Evolutionary conservation across 2,888 invertebrate species (phyloP).

Genomic region (Byasa hedistus): DNA sequence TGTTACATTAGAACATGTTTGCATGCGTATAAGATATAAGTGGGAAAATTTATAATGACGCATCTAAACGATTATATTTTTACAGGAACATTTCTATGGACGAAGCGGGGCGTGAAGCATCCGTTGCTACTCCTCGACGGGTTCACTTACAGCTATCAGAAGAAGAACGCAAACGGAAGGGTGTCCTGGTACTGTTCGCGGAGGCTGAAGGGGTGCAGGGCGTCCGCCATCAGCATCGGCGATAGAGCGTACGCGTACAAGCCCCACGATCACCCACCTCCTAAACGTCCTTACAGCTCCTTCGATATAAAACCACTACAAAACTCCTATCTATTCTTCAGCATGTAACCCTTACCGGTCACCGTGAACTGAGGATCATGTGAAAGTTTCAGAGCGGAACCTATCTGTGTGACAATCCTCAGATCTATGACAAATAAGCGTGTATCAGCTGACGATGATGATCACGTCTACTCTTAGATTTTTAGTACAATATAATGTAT

Average conservation of each 20-base stretch:
- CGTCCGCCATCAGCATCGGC: conserved; percentile 65
- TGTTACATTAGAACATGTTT: not conserved
- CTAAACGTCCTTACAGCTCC: conserved; percentile 44
- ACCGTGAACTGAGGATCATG: too few relatives aligned
- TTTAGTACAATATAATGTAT: conserved; percentile 19
- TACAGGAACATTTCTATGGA: conserved; percentile 68
- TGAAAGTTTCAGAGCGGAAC: too few relatives aligned
- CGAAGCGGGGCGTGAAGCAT: conserved; percentile 68
- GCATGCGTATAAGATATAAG: too few relatives aligned
- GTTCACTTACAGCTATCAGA: conserved; percentile 70
- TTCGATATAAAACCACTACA: conserved; percentile 23
- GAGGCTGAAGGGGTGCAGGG: conserved; percentile 66
- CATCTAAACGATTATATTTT: not conserved
- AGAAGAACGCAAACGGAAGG: conserved; percentile 66
- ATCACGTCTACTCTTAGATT: not conserved
- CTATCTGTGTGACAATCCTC: too few relatives aligned
- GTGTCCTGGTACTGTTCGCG: conserved; percentile 73
- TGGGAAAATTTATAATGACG: too few relatives aligned
- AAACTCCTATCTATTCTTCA: conserved; percentile 22
- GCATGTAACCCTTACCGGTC: conserved; percentile 12
- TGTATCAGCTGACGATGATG: too few relatives aligned
- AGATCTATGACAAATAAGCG: too few relatives aligned
- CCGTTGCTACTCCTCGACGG: conserved; percentile 62
- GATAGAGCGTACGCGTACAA: conserved; percentile 50
- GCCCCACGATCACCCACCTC: conserved; percentile 63